phyloP scores from a whole-genome alignment of 2,888 invertebrate genomes.

The Lasioglossum morio region DNA sequence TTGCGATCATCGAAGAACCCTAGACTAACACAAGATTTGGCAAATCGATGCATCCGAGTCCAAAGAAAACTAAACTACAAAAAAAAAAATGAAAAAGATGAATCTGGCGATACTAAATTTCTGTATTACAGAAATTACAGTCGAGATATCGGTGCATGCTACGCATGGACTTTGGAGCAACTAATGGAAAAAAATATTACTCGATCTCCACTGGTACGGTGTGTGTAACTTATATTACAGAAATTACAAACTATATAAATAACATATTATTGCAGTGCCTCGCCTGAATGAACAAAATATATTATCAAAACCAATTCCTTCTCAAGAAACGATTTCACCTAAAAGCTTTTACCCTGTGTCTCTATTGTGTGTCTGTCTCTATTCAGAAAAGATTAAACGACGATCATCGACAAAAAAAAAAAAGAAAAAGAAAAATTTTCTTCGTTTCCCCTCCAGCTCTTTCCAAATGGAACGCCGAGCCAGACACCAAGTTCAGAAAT shows the following conservation, averaged over 20 bases:
- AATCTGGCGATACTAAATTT: background rate
- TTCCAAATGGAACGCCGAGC: slow-evolving; percentile 48
- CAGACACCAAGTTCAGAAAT: slow-evolving; percentile 22
- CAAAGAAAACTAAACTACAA: background rate
- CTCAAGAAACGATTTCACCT: background rate
- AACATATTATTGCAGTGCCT: slow-evolving; percentile 20
- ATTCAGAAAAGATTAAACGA: background rate
- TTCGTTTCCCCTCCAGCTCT: background rate
- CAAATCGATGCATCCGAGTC: background rate
- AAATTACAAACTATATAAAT: slow-evolving; percentile 31
- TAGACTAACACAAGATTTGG: slow-evolving; percentile 7
- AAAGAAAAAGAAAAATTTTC: background rate
- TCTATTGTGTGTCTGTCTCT: background rate
- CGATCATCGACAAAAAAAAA: background rate
- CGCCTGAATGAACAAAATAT: slow-evolving; percentile 10
- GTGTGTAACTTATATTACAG: background rate
- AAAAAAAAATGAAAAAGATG: too few relatives aligned
- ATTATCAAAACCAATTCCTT: background rate
- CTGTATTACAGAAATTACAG: background rate
- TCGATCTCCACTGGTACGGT: background rate
- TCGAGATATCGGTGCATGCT: background rate
- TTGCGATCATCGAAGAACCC: background rate
- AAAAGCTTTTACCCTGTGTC: background rate
- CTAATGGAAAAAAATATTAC: background rate
- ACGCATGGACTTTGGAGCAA: background rate